Conservation (phyloP, 2,113 vertebrate species). For the Sebastes schlegelii region DNA sequence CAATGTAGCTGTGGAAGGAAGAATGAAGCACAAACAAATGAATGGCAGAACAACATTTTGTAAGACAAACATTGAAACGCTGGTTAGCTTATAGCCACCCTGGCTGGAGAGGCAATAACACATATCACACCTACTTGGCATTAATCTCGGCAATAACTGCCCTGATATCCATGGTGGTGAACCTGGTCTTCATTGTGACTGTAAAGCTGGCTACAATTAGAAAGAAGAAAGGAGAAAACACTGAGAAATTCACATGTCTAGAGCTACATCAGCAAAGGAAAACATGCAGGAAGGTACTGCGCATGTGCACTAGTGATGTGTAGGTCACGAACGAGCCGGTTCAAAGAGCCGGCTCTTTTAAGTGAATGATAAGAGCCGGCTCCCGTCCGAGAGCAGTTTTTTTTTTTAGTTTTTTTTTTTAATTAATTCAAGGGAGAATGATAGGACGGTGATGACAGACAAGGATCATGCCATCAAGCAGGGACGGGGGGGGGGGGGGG, state of each 20-base stretch:
- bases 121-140: slow-evolving; percentile 82
- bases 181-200: slow-evolving; percentile 90
- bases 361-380: too few relatives aligned
- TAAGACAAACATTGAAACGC: slow-evolving; percentile 2
- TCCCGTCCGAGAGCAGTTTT: too few relatives aligned
- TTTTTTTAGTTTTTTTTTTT: too few relatives aligned
- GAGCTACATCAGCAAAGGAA: slow-evolving; percentile 8
- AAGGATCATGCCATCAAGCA: too few relatives aligned
- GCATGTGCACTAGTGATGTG: slow-evolving; percentile 23
- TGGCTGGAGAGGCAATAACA: not conserved
- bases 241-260: slow-evolving; percentile 38
- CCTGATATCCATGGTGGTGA: slow-evolving; percentile 92
- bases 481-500: too few relatives aligned
- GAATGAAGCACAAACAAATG: not conserved
- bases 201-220: too few relatives aligned
- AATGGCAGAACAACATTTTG: slow-evolving; percentile 9
- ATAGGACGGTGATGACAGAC: too few relatives aligned
- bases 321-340: too few relatives aligned
- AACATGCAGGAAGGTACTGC: not conserved
- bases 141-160: slow-evolving; percentile 91
- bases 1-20: slow-evolving; percentile 87
- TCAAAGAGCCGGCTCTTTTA: too few relatives aligned
- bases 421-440: too few relatives aligned
- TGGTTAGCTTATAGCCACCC: slow-evolving; percentile 34
- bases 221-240: not conserved